Evolutionary conservation across 2,113 vertebrate genomes (phyloP), one percentile per base, ranked within the genome.

Genomic region (Coturnix japonica): DNA sequence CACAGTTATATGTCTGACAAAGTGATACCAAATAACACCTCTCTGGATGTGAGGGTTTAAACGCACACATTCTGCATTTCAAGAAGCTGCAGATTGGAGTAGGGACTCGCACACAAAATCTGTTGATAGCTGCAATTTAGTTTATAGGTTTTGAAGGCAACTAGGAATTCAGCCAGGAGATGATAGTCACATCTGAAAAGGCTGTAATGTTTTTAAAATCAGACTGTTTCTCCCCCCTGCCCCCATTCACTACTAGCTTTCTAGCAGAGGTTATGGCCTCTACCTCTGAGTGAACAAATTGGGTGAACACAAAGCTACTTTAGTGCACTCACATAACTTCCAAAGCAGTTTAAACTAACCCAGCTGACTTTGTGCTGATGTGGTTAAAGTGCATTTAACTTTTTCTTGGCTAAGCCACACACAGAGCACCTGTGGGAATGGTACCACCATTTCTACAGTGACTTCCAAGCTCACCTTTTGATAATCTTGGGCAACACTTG

Each of bases 11-110:
- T 3, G 3, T 37, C 44, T 59, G 47, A 4, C 26, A 20, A 70
- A 56, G 9, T 33, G 35, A 1, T 1, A 43, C 31, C 41, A 70
- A 79, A 81, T 53, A 20, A 44, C 39, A 25, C 6, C 13, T 83
- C 0, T 0, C 33, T 77, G 46, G 39, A 90, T 54, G 23, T 8
- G 39, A 2, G 1, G 30, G 23, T 74, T 57, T 57, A 86, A 87
- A 51, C 35, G 17, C 43, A 10, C 5, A 7, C 4, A 1, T 66
- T 66, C 13, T 67, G 51, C 44, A 19, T 77, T 91, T 77, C 77
- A 44, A 71, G 83, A 93, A 78, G 39, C 57, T 86, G 35, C 44
- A 53, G 46, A 33, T 8, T 60, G 25, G 13, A 61, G 9, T 0
- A 60, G 81, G 43, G 77, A 21, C 16, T 69, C 20, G 64, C 2